Base-by-base conservation (phyloP, 2,888 invertebrate genomes). In the Julus scandinavius region DNA sequence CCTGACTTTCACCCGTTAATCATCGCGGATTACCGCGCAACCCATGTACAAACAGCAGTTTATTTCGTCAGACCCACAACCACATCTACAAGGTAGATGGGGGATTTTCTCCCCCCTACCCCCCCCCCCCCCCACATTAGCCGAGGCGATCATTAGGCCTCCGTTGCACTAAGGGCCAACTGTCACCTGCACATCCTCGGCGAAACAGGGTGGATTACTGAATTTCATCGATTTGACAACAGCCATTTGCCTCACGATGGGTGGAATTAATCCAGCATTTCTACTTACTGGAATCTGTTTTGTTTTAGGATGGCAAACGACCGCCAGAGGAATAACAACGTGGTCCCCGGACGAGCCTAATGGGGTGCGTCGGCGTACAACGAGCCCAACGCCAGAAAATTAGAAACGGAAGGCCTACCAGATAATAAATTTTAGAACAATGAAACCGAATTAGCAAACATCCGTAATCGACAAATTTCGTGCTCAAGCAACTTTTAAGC, bases 401-500 rank as follows among this genome's bases (percentile, higher is more conserved):
- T 85, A 85, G 85, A 49, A 85, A 85, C 85, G 85, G 85, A 85
- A 85, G 85, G 49, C 49, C 85, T 50, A 49, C 85, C 49, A 87
- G 54, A 87, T 87, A 87, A 87, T 87, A 87, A 87, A 87, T 87
- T 54, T 45, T 50, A 85, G 85, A 85, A 85, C 85, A 85, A 85
- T 85, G 85, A 85, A 85, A 85, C 85, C 49, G 87, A 87, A 87
- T 87, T 87, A 87, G 58, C 87, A 87, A 87, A 87, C 87, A 87
- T 87, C 87, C 50, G 50, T 87, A 87, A 87, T 87, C 87, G 87
- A 87, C 87, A 87, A 87, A 87, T 87, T 87, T 87, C 50, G 49
- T 87, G 87, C 87, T 54, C 87, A 87, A 50, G 87, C 87, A 87
- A 87, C 87, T 45, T 87, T 58, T 87, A 87, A 54, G 58, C 38